These are phyloP conservation scores for Gephyroberyx darwinii DNA, from an alignment of 2,797 vertebrate species.

Conservation along the genomic window DNA sequence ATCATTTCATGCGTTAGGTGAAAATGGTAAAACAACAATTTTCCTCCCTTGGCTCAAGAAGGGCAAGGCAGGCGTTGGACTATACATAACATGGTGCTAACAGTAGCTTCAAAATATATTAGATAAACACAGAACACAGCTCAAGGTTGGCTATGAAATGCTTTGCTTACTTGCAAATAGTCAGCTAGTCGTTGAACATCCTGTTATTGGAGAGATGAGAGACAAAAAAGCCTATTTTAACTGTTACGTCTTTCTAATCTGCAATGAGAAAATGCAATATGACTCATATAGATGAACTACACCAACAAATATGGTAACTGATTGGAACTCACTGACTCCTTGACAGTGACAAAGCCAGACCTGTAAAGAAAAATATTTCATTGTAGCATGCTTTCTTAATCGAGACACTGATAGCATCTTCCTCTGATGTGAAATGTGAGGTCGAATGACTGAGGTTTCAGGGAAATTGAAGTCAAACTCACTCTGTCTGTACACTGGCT, in stretches of 20 bases:
- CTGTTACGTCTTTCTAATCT: neutral
- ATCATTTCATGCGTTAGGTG: neutral
- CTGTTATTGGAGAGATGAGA: slow-evolving; percentile 60
- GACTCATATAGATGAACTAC: neutral
- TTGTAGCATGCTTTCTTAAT: slow-evolving; percentile 1
- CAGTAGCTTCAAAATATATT: no score
- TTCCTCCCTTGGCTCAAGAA: neutral
- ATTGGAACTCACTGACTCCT: slow-evolving; percentile 76
- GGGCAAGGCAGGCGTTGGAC: neutral
- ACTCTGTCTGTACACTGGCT: slow-evolving; percentile 77
- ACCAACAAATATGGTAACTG: neutral
- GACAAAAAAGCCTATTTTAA: slow-evolving; percentile 4
- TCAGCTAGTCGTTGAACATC: slow-evolving; percentile 77
- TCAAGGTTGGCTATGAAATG: neutral
- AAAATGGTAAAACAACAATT: neutral
- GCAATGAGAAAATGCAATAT: neutral
- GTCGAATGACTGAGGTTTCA: neutral
- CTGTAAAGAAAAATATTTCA: slow-evolving; percentile 47
- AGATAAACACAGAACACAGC: neutral
- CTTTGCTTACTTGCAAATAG: slow-evolving; percentile 79
- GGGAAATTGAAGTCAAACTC: slow-evolving; percentile 55
- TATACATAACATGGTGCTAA: neutral
- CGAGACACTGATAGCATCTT: neutral
- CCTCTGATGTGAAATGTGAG: neutral
- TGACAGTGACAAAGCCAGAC: slow-evolving; percentile 72